These are phyloP conservation scores for Drosophila sechellia DNA, from an alignment of 1,140 invertebrate genomes.

Conservation along the genomic window DNA sequence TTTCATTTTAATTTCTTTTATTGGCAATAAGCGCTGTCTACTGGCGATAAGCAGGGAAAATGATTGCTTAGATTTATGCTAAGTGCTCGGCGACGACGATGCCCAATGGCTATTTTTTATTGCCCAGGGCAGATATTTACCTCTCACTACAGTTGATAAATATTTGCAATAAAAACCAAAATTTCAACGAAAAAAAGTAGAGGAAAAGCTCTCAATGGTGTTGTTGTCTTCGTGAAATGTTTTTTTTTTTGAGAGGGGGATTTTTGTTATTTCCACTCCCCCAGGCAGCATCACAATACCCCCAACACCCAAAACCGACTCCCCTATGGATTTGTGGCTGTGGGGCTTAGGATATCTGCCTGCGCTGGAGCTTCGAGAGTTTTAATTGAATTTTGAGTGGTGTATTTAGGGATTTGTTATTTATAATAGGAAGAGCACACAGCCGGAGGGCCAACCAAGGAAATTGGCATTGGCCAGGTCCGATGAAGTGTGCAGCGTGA, in stretches of 20 bases:
- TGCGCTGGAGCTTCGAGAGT: slow-evolving; percentile 70
- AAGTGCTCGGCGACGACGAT: slow-evolving; percentile 42
- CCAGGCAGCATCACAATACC: slow-evolving; percentile 13
- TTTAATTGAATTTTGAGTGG: slow-evolving; percentile 82
- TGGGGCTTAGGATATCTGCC: slow-evolving; percentile 64
- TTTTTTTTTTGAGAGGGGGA: slow-evolving; percentile 3
- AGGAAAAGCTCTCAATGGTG: slow-evolving; percentile 33
- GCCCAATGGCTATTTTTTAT: slow-evolving; percentile 33
- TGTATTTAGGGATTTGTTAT: slow-evolving; percentile 81
- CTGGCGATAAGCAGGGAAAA: slow-evolving; percentile 22
- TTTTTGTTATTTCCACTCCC: slow-evolving; percentile 34
- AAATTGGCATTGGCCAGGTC: slow-evolving; percentile 39
- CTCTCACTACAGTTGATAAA: slow-evolving; percentile 35
- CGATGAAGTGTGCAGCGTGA: slow-evolving; percentile 29
- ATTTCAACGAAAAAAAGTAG: slow-evolving; percentile 39
- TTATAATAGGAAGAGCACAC: slow-evolving; percentile 74
- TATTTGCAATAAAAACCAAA: slow-evolving; percentile 48
- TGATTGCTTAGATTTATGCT: slow-evolving; percentile 52
- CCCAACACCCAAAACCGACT: slow-evolving; percentile 9
- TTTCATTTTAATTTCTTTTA: slow-evolving; percentile 31
- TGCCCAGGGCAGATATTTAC: slow-evolving; percentile 21
- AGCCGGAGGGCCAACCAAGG: slow-evolving; percentile 27
- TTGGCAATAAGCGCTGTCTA: slow-evolving; percentile 40
- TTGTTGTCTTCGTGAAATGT: slow-evolving; percentile 21
- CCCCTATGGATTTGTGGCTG: slow-evolving; percentile 59